Evolutionary conservation across 2,797 vertebrate species (phyloP).

Genomic region (Phyllotis vaccarum): DNA sequence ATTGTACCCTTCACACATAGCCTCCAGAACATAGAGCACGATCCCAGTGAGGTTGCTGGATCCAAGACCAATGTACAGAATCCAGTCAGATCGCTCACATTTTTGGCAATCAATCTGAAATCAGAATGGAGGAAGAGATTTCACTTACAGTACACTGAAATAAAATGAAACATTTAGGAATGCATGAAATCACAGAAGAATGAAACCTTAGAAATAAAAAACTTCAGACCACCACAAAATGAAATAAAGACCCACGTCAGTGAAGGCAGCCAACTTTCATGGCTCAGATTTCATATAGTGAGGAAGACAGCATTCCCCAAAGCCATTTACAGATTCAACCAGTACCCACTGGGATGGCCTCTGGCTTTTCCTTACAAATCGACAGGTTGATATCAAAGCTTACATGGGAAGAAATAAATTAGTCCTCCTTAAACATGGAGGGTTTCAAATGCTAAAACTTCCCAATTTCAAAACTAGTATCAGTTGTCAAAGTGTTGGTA

Average conservation of each 20-base stretch:
- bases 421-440: background rate
- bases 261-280: background rate
- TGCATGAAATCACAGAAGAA: slow-evolving; percentile 33
- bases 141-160: background rate
- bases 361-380: background rate
- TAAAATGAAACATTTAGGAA: slow-evolving; percentile 36
- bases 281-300: background rate
- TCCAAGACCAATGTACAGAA: slow-evolving; percentile 36
- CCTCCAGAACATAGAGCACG: background rate
- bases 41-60: background rate
- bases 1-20: background rate
- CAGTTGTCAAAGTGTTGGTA: background rate
- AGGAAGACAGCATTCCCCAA: background rate
- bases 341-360: background rate
- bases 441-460: slow-evolving; percentile 38
- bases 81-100: background rate
- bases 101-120: slow-evolving; percentile 3
- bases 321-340: background rate
- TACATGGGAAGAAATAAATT: background rate
- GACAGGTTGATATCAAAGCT: background rate
- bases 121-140: slow-evolving; percentile 10
- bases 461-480: background rate
- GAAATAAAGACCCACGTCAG: slow-evolving; percentile 6
- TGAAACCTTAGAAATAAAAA: background rate
- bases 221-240: background rate